Evolutionary conservation across 2,797 vertebrate species (phyloP).

Genomic region (Mico argentatus): DNA sequence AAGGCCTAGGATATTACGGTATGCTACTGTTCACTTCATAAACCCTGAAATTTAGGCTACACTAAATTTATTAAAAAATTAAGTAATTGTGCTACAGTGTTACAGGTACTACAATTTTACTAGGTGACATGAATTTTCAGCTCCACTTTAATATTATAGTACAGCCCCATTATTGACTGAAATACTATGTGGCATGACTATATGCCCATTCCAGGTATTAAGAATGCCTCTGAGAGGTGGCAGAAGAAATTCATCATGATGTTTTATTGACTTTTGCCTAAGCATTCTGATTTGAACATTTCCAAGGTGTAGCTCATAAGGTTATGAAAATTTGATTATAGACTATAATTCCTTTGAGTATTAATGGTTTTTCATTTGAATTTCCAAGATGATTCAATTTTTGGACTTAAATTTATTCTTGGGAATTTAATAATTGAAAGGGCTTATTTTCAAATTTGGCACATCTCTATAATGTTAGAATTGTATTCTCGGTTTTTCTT

Average conservation of each 20-base stretch:
- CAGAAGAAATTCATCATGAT: neutral
- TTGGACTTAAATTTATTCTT: conserved; percentile 1
- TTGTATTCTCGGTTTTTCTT: neutral
- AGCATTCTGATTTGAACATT: neutral
- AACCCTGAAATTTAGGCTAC: neutral
- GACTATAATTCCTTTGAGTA: neutral
- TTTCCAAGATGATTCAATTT: neutral
- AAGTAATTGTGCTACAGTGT: neutral
- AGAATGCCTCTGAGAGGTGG: neutral
- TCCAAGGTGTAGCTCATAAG: neutral
- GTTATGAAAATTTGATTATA: neutral
- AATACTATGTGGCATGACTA: neutral
- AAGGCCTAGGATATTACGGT: neutral
- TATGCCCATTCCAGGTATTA: neutral
- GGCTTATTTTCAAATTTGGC: neutral
- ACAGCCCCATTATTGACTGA: neutral
- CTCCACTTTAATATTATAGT: neutral
- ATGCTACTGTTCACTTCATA: neutral
- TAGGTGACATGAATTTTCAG: neutral
- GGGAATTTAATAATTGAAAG: neutral
- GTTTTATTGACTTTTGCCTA: neutral
- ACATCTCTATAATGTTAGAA: neutral
- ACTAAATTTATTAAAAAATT: neutral
- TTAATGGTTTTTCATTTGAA: neutral
- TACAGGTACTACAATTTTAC: neutral